phyloP scores from a whole-genome alignment of 2,888 invertebrate species.

The Meandrusa payeni region DNA sequence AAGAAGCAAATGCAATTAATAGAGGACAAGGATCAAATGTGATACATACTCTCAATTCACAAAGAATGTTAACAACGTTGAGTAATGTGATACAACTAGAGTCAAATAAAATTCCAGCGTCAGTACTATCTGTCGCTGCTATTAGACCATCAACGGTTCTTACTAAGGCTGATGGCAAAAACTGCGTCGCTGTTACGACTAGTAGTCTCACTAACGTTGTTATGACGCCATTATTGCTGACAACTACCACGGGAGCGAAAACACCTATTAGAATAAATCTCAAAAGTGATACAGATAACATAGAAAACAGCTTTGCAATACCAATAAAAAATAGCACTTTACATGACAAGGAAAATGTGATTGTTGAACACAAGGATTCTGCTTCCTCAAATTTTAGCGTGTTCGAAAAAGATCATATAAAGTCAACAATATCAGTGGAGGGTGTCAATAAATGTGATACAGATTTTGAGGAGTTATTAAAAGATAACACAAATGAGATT shows the following conservation, averaged over 20 bases:
- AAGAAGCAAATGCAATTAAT: constrained; percentile 49
- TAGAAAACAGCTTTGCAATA: constrained; percentile 31
- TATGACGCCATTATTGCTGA: constrained; percentile 61
- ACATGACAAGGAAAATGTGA: constrained; percentile 24
- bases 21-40: constrained; percentile 59
- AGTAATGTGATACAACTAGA: constrained; percentile 60
- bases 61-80: constrained; percentile 56
- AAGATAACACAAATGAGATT: constrained; percentile 74
- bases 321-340: constrained; percentile 23
- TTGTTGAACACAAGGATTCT: constrained; percentile 8
- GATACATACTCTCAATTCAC: constrained; percentile 63
- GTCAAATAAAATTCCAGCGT: constrained; percentile 52
- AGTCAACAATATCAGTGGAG: constrained; percentile 34
- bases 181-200: constrained; percentile 48
- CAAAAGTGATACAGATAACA: constrained; percentile 46
- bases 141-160: constrained; percentile 57
- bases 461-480: constrained; percentile 74
- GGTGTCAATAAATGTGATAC: constrained; percentile 62
- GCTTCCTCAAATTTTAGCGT: constrained; percentile 8
- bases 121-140: constrained; percentile 63
- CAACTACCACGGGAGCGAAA: constrained; percentile 43
- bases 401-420: constrained; percentile 26
- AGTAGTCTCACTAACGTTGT: constrained; percentile 55
- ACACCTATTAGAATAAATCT: constrained; percentile 46
- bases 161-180: constrained; percentile 54